Evolutionary conservation across 2,113 vertebrate species (phyloP), one percentile per base, ranked within the genome.

Genomic region (Lampris megalopsis): DNA sequence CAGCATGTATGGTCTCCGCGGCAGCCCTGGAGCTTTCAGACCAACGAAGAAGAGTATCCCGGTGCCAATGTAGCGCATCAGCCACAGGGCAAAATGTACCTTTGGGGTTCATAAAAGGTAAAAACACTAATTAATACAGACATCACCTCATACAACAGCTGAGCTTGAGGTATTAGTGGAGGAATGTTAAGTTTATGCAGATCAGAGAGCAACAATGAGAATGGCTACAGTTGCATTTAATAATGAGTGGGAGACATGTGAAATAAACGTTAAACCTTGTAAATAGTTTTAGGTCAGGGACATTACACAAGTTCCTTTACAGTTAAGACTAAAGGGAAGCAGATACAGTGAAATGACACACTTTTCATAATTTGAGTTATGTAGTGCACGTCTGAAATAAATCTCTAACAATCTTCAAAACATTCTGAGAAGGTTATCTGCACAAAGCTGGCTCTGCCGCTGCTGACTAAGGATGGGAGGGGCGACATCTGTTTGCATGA

Each of bases 21-120:
- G 95, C 78, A 98, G 91, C 13, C 98, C 98, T 0, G 98, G 98
- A 42, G 97, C 98, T 88, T 94, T 96, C 58, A 99, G 93, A 11
- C 98, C 96, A 50, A 99, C 69, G 75, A 94, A 54, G 82, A 99
- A 98, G 37, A 99, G 95, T 48, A 90, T 87, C 71, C 96, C 95
- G 0, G 95, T 95, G 82, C 94, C 83, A 36, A 92, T 1, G 69
- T 97, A 99, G 36, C 97, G 94, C 2, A 96, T 75, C 73, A 97
- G 70, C 98, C 98, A 92, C 68, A 92, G 67, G 2, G 37, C 53
- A 62, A 92, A 91, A 68, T 90, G 79, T 67, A 91, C 91, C 91
- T 92, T 71, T 66, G 47, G 67, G 66, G 40, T 68, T 69, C 59
- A 76, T 1, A 7, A 24, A 37, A 8, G 38, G 13, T 57, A 4